A percentile compares a stretch with the other conserved stretches of the same genome.
These are phyloP conservation scores for Python bivittatus DNA, from an alignment of 2,113 vertebrate species.

Conservation along the genomic window DNA sequence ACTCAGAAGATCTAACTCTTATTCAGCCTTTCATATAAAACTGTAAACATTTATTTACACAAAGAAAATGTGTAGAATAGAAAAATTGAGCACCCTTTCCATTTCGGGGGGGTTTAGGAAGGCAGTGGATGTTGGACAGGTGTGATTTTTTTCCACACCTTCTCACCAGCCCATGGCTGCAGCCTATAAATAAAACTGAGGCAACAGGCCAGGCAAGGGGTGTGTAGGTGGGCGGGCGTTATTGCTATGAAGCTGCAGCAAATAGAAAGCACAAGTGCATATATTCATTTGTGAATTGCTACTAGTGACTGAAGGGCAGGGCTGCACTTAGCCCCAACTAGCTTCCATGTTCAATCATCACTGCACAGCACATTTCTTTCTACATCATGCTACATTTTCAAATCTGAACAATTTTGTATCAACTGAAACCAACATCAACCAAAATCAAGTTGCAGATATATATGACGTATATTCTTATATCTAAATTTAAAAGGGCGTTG, in stretches of 20 bases:
- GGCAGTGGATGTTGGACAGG: conserved; percentile 69
- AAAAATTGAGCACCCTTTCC: conserved; percentile 78
- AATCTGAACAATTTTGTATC: accelerated
- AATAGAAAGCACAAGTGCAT: conserved; percentile 63
- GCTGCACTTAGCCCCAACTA: conserved; percentile 48
- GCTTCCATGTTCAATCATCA: neutral
- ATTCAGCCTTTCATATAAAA: conserved; percentile 85
- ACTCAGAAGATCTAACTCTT: conserved; percentile 83
- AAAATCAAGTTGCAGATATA: neutral
- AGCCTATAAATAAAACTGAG: conserved; percentile 80
- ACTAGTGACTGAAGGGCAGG: conserved; percentile 50
- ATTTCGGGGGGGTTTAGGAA: conserved; percentile 71
- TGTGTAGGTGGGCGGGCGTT: conserved; percentile 71
- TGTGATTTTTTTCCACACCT: conserved; percentile 53
- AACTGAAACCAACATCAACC: conserved; percentile 18
- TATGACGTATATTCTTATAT: neutral
- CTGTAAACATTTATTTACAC: conserved; percentile 90
- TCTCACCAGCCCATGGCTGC: conserved; percentile 60
- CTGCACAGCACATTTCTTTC: conserved; percentile 40
- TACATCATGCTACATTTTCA: neutral
- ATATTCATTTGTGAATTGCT: conserved; percentile 22
- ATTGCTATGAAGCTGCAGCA: conserved; percentile 80
- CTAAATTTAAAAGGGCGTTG: neutral
- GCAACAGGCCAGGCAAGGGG: conserved; percentile 63
- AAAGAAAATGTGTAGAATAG: conserved; percentile 80